Evolutionary conservation across 64 coral and sea anemone genomes (phyloP).

Genomic region (Hydrozoanthus tunicans): DNA sequence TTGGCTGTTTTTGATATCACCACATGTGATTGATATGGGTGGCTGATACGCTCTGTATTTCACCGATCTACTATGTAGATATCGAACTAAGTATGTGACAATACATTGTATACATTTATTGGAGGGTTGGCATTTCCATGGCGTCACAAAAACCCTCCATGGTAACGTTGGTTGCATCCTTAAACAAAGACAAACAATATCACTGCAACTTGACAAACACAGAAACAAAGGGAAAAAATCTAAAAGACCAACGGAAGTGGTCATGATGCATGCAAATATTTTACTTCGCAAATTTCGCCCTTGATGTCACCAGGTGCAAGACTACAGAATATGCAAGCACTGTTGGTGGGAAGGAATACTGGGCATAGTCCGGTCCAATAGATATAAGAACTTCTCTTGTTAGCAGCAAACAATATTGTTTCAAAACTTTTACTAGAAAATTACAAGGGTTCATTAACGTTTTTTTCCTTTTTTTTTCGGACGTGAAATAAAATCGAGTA

Average conservation of each 20-base stretch:
- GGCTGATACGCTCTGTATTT: no score
- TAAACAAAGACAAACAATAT: constrained; percentile 8
- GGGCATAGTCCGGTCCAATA: constrained; percentile 20
- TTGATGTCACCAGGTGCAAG: constrained; percentile 26
- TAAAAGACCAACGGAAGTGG: not conserved
- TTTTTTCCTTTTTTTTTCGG: no score
- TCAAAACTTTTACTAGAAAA: not conserved
- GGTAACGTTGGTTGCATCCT: constrained; percentile 21
- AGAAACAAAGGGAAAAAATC: no score
- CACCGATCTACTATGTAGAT: no score
- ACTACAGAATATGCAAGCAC: constrained; percentile 18
- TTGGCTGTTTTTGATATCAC: no score
- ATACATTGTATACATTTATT: no score
- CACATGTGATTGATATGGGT: no score
- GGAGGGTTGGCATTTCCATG: not conserved
- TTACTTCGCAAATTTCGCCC: constrained; percentile 43
- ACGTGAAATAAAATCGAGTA: no score
- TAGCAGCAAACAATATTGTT: not conserved
- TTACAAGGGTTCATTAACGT: no score
- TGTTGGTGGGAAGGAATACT: constrained; percentile 30
- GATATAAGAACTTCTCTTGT: not conserved
- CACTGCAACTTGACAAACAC: not conserved
- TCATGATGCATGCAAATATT: not conserved
- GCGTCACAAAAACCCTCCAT: constrained; percentile 29
- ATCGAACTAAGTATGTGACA: no score